A percentile compares a stretch with the other conserved stretches of the same genome.
These are phyloP conservation scores for Macropis europaea DNA, from an alignment of 2,888 invertebrate species.

Conservation along the genomic window DNA sequence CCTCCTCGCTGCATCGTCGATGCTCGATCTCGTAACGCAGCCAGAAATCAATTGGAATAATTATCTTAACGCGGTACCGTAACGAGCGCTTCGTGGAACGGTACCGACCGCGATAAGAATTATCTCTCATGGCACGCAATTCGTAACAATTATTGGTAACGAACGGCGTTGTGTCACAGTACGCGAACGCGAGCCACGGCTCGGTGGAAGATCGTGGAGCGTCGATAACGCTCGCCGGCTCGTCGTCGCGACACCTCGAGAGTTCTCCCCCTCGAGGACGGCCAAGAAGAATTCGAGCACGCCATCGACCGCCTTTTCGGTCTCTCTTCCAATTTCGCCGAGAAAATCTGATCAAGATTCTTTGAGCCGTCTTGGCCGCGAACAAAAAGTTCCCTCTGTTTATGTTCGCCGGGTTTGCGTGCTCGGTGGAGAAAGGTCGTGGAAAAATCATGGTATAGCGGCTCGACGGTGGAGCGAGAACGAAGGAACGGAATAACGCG, in stretches of 20 bases:
- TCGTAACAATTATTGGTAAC: conserved; percentile 21
- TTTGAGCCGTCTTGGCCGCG: neutral
- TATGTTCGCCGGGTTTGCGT: neutral
- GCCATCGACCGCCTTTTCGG: no score
- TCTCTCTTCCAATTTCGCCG: no score
- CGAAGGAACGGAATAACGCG: neutral
- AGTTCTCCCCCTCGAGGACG: no score
- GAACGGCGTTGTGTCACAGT: neutral
- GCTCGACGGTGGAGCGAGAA: neutral
- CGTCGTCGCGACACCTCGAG: no score
- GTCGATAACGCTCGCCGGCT: no score
- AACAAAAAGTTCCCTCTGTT: conserved; percentile 4
- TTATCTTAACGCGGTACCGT: neutral
- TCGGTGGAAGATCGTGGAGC: no score
- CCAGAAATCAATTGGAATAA: conserved; percentile 12
- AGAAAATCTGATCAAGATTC: neutral
- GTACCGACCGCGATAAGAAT: conserved; percentile 16
- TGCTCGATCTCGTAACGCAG: neutral
- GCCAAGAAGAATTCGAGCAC: no score
- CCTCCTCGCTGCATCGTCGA: neutral
- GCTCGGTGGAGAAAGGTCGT: no score
- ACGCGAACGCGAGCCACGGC: no score
- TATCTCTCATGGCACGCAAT: conserved; percentile 19
- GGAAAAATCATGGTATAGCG: no score
- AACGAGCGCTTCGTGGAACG: neutral